Conservation (phyloP, 2,113 vertebrate species). For the Solenodon paradoxus region DNA sequence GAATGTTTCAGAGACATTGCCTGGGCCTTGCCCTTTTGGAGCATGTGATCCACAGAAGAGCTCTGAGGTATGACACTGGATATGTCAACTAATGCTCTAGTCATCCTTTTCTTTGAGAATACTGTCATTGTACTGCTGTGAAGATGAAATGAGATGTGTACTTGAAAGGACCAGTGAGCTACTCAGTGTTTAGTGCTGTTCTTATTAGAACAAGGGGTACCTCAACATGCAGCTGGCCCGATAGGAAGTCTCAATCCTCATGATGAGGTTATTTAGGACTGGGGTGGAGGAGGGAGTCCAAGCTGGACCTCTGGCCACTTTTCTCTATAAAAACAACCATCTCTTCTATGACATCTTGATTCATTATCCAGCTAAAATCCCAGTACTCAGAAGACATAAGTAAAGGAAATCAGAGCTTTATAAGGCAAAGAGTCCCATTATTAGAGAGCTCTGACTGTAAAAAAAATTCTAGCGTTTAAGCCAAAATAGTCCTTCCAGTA, state of each 20-base stretch:
- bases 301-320: neutral
- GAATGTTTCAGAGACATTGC: neutral
- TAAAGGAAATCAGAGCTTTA: neutral
- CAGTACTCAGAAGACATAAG: neutral
- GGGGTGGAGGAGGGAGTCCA: accelerated
- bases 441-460: neutral
- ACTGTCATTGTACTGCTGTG: neutral
- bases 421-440: neutral
- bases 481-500: neutral
- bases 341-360: neutral
- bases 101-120: neutral
- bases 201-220: neutral
- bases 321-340: neutral
- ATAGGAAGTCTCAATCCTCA: neutral
- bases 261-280: neutral
- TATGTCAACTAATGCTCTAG: neutral
- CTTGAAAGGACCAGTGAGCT: neutral
- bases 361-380: neutral
- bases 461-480: neutral
- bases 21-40: neutral
- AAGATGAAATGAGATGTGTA: neutral
- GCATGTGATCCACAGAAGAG: neutral
- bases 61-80: neutral
- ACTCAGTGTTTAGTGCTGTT: neutral
- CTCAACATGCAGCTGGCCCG: neutral